Percentiles rank a stretch among this genome's conserved stretches.
phyloP scores from a whole-genome alignment of 2,888 invertebrate species.

The Philopedon plagiatum region DNA sequence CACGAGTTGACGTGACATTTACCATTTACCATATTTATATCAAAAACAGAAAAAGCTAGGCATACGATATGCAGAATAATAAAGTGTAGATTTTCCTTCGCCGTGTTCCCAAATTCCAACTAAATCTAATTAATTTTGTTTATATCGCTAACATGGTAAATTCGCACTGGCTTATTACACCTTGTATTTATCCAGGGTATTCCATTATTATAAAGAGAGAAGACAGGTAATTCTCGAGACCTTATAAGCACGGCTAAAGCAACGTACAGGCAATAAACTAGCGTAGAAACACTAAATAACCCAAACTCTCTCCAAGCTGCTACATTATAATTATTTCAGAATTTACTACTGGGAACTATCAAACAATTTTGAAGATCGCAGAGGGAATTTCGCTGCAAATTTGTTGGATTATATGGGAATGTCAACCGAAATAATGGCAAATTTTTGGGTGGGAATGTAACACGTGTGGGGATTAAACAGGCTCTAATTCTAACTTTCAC shows the following conservation, averaged over 20 bases:
- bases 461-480: too few relatives aligned
- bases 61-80: too few relatives aligned
- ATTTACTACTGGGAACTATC: constrained; percentile 3
- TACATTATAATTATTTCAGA: constrained; percentile 13
- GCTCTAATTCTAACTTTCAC: too few relatives aligned
- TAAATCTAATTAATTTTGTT: too few relatives aligned
- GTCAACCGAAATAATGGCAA: background rate
- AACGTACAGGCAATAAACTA: background rate
- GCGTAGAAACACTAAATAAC: constrained; percentile 8
- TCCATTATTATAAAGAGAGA: background rate
- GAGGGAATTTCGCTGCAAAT: constrained; percentile 1
- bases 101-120: too few relatives aligned
- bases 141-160: background rate
- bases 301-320: constrained; percentile 4
- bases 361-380: background rate
- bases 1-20: too few relatives aligned
- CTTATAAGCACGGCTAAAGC: background rate
- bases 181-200: background rate
- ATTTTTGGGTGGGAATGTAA: too few relatives aligned
- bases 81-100: too few relatives aligned
- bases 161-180: background rate
- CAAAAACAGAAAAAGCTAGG: too few relatives aligned
- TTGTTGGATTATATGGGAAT: constrained; percentile 12
- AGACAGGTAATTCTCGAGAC: background rate
- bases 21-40: too few relatives aligned